A percentile compares a stretch with the other conserved stretches of the same genome.
Conservation (phyloP, 1,140 invertebrate species). For the Telenomus remus region DNA sequence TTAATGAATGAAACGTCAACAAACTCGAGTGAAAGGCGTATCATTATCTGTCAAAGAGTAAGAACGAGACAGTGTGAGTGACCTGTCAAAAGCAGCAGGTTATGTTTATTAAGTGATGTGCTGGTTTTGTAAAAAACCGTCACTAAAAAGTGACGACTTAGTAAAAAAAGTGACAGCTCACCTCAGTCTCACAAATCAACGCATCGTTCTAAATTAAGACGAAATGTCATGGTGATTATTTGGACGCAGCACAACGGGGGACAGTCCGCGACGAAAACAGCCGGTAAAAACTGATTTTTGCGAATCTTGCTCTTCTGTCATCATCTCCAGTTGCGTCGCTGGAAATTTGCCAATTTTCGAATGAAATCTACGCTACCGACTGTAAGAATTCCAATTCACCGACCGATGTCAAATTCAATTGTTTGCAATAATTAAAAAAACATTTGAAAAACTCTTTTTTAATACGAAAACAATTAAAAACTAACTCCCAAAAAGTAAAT, state of each 20-base stretch:
- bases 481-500: too few species aligned
- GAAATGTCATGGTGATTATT: slow-evolving; percentile 29
- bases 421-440: too few species aligned
- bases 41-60: too few species aligned
- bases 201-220: slow-evolving; percentile 40
- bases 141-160: background rate
- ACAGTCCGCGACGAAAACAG: slow-evolving; percentile 30
- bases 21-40: too few species aligned
- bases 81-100: slow-evolving; percentile 7
- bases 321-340: slow-evolving; percentile 16
- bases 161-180: slow-evolving; percentile 18
- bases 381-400: too few species aligned
- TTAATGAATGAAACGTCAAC: too few species aligned
- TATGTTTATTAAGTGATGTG: slow-evolving; percentile 22
- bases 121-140: slow-evolving; percentile 33
- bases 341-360: slow-evolving; percentile 1
- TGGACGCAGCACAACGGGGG: slow-evolving; percentile 15
- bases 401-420: too few species aligned
- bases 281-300: slow-evolving; percentile 38
- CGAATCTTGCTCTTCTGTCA: slow-evolving; percentile 21
- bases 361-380: slow-evolving; percentile 13
- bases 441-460: too few species aligned
- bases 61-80: too few species aligned
- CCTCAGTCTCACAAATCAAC: slow-evolving; percentile 35
- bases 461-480: too few species aligned